Evolutionary conservation across 2,888 invertebrate genomes (phyloP), one percentile per base, ranked within the genome.

Genomic region (Blastobasis lacticolella): DNA sequence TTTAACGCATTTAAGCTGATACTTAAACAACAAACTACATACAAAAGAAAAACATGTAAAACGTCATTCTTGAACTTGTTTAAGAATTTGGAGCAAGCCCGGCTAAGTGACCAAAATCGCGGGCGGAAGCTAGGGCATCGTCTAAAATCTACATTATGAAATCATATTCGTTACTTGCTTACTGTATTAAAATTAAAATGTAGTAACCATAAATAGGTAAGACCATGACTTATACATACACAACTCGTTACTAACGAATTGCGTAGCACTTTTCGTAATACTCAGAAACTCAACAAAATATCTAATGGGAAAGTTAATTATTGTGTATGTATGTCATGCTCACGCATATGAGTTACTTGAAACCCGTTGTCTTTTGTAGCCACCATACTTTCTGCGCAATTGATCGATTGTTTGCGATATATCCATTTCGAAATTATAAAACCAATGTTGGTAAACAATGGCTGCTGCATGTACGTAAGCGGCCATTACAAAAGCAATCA

Each of bases 241-340:
- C 44, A 23, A 23, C 23, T 23, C 44, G 40, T 44, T 44, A 10
- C 43, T 5, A 42, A 51, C 36, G 37, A 45, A 48, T 10, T 37
- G 41, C 41, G 46, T 42, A 45, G 37, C 9, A 48, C 42, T 42
- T 52, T 56, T 54, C 54, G 51, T 49, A 56, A 54, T 52, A 50
- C 46, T 48, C 23, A 45, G 44, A 45, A 53, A 48, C 38, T 43
- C 49, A 54, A 49, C 49, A 49, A 50, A 23, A 23, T 53, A 47
- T 56, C 54, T 50, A 51, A 54, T 45, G 10, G 38, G 9, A 54
- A 57, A 52, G 56, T 23, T 23, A 58, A 50, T 43, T 51, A 51
- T 52, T 53, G 50, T 58, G 57, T 57, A 54, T 61, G 54, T 58
- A 48, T 58, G 60, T 57, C 58, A 55, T 49, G 49, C 55, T 48